Evolutionary conservation across 53 echinoderm and acorn worm species (phyloP).

Genomic region (Zoroaster sp.): DNA sequence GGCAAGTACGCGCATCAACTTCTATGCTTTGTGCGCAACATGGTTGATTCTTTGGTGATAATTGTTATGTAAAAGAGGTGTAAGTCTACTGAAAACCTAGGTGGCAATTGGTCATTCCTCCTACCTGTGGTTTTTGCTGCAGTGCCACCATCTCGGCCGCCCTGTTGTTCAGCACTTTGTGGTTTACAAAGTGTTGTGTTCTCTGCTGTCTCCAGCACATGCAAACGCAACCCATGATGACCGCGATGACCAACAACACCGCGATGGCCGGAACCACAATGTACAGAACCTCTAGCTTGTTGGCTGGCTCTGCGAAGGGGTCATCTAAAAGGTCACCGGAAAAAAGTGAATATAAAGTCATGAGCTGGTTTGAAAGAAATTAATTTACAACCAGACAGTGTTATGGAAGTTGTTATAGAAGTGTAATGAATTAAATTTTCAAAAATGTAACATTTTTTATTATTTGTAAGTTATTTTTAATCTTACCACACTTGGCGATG

Average conservation of each 20-base stretch:
- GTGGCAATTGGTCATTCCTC: background rate
- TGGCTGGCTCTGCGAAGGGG: conserved; percentile 38
- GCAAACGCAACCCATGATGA: conserved; percentile 77
- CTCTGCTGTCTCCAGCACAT: conserved; percentile 85
- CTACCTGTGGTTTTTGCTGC: conserved; percentile 84
- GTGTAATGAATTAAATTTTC: no score
- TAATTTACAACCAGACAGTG: no score
- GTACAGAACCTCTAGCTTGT: conserved; percentile 71
- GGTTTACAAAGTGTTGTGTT: conserved; percentile 37
- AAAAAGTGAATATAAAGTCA: no score
- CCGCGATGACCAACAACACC: conserved; percentile 65
- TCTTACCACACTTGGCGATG: conserved; percentile 86
- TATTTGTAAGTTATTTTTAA: no score
- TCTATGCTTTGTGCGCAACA: no score
- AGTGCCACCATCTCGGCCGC: conserved; percentile 81
- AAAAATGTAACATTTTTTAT: no score
- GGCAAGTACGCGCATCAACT: no score
- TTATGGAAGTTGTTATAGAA: no score
- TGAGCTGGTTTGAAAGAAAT: no score
- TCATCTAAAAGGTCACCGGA: conserved; percentile 3
- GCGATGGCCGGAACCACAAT: conserved; percentile 94
- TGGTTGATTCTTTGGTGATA: no score
- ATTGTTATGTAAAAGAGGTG: no score
- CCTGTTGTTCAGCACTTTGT: conserved; percentile 49
- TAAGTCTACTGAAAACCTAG: no score